Evolutionary conservation across 2,888 invertebrate genomes (phyloP).

Genomic region (Ceraclea dissimilis): DNA sequence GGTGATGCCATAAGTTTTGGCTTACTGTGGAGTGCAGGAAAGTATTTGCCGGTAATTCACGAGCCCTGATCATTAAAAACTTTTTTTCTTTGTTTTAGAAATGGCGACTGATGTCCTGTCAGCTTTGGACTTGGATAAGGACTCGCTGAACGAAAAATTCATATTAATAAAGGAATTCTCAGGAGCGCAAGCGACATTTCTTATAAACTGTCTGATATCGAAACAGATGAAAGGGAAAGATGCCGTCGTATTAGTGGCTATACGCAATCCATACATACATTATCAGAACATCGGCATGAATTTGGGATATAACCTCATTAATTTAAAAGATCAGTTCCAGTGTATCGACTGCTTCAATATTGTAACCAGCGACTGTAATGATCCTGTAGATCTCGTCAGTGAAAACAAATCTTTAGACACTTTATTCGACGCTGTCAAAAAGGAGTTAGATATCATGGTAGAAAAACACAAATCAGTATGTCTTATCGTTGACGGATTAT

Average conservation of each 20-base stretch:
- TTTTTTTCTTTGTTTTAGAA: background rate
- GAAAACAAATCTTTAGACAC: conserved; percentile 37
- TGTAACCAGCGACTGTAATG: conserved; percentile 25
- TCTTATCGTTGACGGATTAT: conserved; percentile 64
- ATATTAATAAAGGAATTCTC: conserved; percentile 63
- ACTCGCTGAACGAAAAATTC: conserved; percentile 45
- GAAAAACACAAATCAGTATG: conserved; percentile 40
- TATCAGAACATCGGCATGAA: conserved; percentile 68
- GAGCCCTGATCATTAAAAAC: background rate
- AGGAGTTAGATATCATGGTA: conserved; percentile 35
- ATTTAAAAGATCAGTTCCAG: conserved; percentile 35
- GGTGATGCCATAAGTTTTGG: too few species aligned
- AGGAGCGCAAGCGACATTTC: conserved; percentile 64
- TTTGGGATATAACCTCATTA: conserved; percentile 62
- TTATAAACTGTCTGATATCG: conserved; percentile 58
- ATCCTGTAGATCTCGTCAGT: conserved; percentile 19
- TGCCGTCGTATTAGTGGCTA: conserved; percentile 54
- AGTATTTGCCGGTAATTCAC: too few species aligned
- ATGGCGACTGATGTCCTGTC: conserved; percentile 58
- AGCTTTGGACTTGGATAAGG: conserved; percentile 57
- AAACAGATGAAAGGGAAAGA: conserved; percentile 54
- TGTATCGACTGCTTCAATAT: conserved; percentile 21
- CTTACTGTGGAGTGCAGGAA: too few species aligned
- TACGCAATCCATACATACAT: conserved; percentile 65
- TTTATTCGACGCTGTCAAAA: conserved; percentile 38